Conservation (phyloP, 2,797 vertebrate species). For the Epinephelus awoara region DNA sequence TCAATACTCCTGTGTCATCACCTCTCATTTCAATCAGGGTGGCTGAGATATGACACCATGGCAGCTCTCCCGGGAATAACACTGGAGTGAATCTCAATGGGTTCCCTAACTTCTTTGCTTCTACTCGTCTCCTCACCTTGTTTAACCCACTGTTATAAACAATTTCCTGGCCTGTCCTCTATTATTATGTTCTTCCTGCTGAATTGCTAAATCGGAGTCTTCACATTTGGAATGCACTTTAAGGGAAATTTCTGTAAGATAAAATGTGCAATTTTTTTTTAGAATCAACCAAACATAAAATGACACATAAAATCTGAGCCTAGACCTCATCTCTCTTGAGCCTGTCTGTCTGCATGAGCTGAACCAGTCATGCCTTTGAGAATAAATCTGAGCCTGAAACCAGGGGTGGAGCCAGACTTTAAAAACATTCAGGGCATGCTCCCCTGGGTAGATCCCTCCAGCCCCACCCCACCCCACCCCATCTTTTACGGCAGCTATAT, state of each 20-base stretch:
- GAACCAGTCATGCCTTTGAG: background rate
- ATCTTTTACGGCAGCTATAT: no score
- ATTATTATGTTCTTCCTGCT: background rate
- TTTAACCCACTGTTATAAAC: slow-evolving; percentile 5
- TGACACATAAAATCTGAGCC: background rate
- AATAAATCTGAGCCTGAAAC: background rate
- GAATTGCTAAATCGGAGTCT: background rate
- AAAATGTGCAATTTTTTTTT: background rate
- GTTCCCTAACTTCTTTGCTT: slow-evolving; percentile 13
- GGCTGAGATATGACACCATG: slow-evolving; percentile 66
- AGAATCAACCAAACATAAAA: background rate
- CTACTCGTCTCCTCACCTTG: background rate
- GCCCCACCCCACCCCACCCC: no score
- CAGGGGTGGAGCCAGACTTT: no score
- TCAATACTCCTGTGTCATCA: slow-evolving; percentile 80
- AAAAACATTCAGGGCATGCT: no score
- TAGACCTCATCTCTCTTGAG: background rate
- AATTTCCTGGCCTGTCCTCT: background rate
- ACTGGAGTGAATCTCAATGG: slow-evolving; percentile 63
- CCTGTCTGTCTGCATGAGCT: background rate
- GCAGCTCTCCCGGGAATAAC: slow-evolving; percentile 40
- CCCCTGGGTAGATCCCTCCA: no score
- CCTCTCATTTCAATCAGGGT: slow-evolving; percentile 74
- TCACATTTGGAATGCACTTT: background rate
- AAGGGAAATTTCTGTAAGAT: background rate